Percentiles rank a stretch among this genome's conserved stretches.
phyloP scores from a whole-genome alignment of 2,797 vertebrate genomes.

The Sandelia bainsii region DNA sequence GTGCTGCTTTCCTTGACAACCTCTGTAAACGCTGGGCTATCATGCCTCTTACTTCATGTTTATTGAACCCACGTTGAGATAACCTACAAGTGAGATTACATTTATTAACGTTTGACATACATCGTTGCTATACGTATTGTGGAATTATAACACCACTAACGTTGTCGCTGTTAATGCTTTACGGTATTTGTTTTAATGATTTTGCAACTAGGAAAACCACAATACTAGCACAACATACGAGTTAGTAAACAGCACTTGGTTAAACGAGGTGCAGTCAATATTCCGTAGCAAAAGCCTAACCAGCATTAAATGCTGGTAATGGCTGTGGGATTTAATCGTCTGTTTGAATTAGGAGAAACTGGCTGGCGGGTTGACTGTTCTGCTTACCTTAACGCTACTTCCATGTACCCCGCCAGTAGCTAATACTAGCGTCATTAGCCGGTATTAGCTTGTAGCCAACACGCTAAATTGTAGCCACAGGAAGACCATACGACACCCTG shows the following conservation, averaged over 20 bases:
- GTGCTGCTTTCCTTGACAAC: constrained; percentile 62
- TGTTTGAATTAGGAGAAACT: not conserved
- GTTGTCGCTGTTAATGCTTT: not conserved
- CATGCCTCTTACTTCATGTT: constrained; percentile 5
- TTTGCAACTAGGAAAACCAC: not conserved
- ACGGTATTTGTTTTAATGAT: constrained; percentile 1
- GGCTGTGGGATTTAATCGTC: not conserved
- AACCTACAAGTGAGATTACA: not conserved
- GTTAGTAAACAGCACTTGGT: constrained; percentile 32
- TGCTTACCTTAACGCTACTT: constrained; percentile 34
- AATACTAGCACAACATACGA: constrained; percentile 30
- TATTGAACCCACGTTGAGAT: not conserved
- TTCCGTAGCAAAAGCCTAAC: not conserved
- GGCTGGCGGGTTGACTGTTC: constrained; percentile 14
- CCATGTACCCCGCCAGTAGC: constrained; percentile 67
- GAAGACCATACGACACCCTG: not conserved
- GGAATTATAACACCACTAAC: not conserved
- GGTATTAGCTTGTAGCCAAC: constrained; percentile 53
- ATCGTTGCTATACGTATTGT: not conserved
- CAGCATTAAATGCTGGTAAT: not conserved
- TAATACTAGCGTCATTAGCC: constrained; percentile 46
- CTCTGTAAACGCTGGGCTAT: constrained; percentile 32
- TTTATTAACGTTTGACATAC: not conserved
- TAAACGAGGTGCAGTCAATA: not conserved
- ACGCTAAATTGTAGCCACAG: constrained; percentile 37